Conservation (phyloP, 2,797 vertebrate genomes). For the Microhierax caerulescens region DNA sequence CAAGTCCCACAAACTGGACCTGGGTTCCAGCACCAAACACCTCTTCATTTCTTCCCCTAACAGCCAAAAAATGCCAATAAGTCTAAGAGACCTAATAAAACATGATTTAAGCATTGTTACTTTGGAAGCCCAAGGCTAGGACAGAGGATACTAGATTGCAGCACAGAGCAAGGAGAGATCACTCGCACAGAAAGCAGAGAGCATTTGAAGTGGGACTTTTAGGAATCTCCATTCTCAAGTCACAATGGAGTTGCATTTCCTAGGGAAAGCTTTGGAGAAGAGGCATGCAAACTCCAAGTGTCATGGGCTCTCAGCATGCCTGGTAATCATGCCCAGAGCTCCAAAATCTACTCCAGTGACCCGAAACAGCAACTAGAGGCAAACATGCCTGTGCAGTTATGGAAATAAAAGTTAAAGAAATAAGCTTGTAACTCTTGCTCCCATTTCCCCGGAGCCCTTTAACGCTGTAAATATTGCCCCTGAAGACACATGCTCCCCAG, state of each 20-base stretch:
- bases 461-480: neutral
- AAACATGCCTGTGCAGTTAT: neutral
- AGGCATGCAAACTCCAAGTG: fast-evolving
- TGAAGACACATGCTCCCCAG: neutral
- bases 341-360: neutral
- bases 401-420: constrained; percentile 28
- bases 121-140: neutral
- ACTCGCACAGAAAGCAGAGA: neutral
- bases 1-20: neutral
- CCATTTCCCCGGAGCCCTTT: constrained; percentile 16
- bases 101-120: fast-evolving
- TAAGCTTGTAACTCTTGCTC: constrained; percentile 3
- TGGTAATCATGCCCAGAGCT: neutral
- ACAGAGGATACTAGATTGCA: neutral
- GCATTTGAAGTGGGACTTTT: neutral
- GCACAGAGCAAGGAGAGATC: neutral
- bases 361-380: neutral
- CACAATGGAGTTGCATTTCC: neutral
- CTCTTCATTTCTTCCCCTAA: neutral
- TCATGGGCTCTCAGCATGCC: neutral
- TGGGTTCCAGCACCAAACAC: neutral
- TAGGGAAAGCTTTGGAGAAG: neutral
- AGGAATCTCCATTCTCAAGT: neutral
- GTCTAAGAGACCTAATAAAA: neutral
- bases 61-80: neutral